Evolutionary conservation across 2,888 invertebrate genomes (phyloP), one percentile per base, ranked within the genome.

Genomic region (Nemotelus nigrinus): DNA sequence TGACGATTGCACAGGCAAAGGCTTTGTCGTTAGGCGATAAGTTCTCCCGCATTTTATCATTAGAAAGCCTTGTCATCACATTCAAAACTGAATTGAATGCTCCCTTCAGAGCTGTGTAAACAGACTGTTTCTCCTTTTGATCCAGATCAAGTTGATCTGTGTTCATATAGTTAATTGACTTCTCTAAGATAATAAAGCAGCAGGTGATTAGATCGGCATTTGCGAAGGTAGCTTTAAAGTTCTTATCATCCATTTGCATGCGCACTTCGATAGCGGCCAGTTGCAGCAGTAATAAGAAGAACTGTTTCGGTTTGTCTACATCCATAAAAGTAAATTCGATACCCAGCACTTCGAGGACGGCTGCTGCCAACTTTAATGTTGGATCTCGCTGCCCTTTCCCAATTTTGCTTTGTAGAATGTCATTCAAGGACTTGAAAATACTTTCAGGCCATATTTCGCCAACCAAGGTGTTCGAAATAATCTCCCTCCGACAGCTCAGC

Each of bases 221-320:
- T 63, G 90, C 89, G 85, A 92, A 91, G 1, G 94, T 93, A 83
- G 94, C 91, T 85, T 95, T 94, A 81, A 96, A 89, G 83, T 92
- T 93, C 83, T 93, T 93, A 81, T 96, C 95, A 84, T 97, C 97
- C 80, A 97, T 89, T 82, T 96, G 95, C 96, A 98, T 97, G 83
- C 97, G 91, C 1, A 97, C 93, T 90, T 98, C 97, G 84, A 97
- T 95, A 71, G 96, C 95, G 82, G 94, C 93, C 77, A 98, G 88
- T 85, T 97, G 96, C 77, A 96, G 91, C 8, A 97, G 87, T 41
- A 96, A 88, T 82, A 97, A 92, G 83, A 96, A 93, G 83, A 95
- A 92, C 87, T 94, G 94, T 78, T 90, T 90, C 77, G 95, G 94
- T 81, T 91, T 90, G 79, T 93, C 93, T 81, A 93, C 93, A 85